Evolutionary conservation across 2,797 vertebrate genomes (phyloP).

Genomic region (Esox lucius): DNA sequence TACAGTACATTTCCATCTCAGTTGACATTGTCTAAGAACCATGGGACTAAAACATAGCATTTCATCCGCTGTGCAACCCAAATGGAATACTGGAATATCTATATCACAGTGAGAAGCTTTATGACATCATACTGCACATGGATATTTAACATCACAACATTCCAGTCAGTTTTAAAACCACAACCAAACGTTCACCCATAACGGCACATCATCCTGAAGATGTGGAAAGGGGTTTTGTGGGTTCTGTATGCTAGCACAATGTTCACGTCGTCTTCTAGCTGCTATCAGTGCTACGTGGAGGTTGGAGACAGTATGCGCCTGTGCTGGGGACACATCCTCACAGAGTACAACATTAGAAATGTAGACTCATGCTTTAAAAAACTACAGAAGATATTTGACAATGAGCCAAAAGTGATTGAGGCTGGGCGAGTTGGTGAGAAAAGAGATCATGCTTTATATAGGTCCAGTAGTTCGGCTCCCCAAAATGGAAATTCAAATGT

Average conservation of each 20-base stretch:
- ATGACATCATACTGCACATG: slow-evolving; percentile 9
- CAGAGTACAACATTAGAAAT: slow-evolving; percentile 45
- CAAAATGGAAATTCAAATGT: not conserved
- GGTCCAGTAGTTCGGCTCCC: not conserved
- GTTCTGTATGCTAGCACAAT: slow-evolving; percentile 46
- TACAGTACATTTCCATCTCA: not conserved
- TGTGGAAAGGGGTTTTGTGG: slow-evolving; percentile 43
- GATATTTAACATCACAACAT: not conserved
- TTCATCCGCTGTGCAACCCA: not conserved
- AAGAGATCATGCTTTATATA: not conserved
- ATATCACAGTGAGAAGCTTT: not conserved
- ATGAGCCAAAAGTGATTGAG: slow-evolving; percentile 48
- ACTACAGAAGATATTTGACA: slow-evolving; percentile 64
- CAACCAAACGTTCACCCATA: not conserved
- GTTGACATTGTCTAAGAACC: not conserved
- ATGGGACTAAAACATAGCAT: not conserved
- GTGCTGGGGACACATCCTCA: slow-evolving; percentile 62
- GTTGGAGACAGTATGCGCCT: slow-evolving; percentile 36
- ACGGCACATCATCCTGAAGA: slow-evolving; percentile 30
- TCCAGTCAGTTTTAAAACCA: not conserved
- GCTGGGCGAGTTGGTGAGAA: slow-evolving; percentile 72
- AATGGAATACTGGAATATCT: not conserved
- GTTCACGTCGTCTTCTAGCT: slow-evolving; percentile 47
- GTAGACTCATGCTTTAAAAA: slow-evolving; percentile 62
- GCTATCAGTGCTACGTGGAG: slow-evolving; percentile 68